Conservation (phyloP, 2,888 invertebrate species). For the Cheilosia soror region DNA sequence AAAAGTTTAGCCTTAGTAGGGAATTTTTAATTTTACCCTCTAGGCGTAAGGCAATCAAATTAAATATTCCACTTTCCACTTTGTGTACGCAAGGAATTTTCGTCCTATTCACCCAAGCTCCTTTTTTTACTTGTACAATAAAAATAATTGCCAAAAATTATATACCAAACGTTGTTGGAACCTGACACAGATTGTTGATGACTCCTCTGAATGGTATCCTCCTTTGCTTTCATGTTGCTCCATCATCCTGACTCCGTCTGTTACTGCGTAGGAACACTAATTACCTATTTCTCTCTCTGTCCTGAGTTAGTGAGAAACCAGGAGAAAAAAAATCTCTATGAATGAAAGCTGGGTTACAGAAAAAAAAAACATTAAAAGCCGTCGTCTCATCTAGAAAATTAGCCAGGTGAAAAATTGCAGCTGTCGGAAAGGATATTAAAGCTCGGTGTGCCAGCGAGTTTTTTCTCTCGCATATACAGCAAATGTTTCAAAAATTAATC, state of each 20-base stretch:
- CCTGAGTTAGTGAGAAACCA: slow-evolving; percentile 6
- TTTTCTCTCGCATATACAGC: slow-evolving; percentile 20
- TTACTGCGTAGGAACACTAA: slow-evolving; percentile 71
- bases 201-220: slow-evolving; percentile 35
- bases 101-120: neutral
- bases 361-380: slow-evolving; percentile 56
- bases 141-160: slow-evolving; percentile 62
- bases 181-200: slow-evolving; percentile 70
- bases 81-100: slow-evolving; percentile 36
- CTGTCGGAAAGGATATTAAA: slow-evolving; percentile 75
- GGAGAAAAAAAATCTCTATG: slow-evolving; percentile 2
- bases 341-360: neutral
- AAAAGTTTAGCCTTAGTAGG: neutral
- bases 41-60: slow-evolving; percentile 58
- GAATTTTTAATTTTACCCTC: slow-evolving; percentile 61
- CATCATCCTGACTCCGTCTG: slow-evolving; percentile 49
- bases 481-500: slow-evolving; percentile 75
- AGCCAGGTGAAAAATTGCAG: slow-evolving; percentile 76
- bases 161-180: slow-evolving; percentile 22
- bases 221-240: slow-evolving; percentile 7
- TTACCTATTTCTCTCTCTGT: slow-evolving; percentile 65
- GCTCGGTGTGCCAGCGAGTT: slow-evolving; percentile 60
- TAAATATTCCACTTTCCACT: slow-evolving; percentile 49
- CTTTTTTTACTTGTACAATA: slow-evolving; percentile 21
- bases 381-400: slow-evolving; percentile 75